Base-by-base conservation (phyloP, 2,888 invertebrate species). In the Cenopis cana region DNA sequence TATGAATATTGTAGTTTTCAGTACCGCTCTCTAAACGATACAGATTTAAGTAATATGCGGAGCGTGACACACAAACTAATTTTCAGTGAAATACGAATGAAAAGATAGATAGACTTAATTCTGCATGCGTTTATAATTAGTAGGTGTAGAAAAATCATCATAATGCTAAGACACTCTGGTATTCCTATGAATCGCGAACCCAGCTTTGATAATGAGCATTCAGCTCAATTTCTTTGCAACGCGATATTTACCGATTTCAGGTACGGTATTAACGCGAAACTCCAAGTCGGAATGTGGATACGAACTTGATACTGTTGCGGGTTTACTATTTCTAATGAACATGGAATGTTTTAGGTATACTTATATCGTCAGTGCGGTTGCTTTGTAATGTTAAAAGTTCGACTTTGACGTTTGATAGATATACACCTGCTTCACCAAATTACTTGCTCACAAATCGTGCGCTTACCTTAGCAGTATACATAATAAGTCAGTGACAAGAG, bases 271-370 rank as follows among this genome's bases (percentile, higher is more conserved):
- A 65, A 65, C 46, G 36, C 66, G 66, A 61, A 71, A 56, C 60
- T 50, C 24, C 41, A 52, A 55, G 49, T 50, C 36, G 36, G 65
- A 54, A 68, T 71, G 68, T 68, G 72, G 67, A 73, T 85, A 83
- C 79, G 82, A 89, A 89, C 83, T 79, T 84, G 87, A 89, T 86
- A 89, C 83, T 79, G 77, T 85, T 82, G 84, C 79, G 81, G 88
- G 88, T 88, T 86, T 90, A 88, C 87, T 86, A 87, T 89, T 90
- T 86, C 89, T 89, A 90, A 89, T 89, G 89, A 90, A 85, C 84
- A 78, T 18, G 57, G 62, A 62, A 61, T 65, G 38, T 46, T n/a
- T 17, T 41, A 14, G 9, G 33, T 61, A 33, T 4, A 4, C 1
- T 24, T 24, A 24, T 54, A 14, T 69, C 61, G 29, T 50, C 9